Percentiles rank a stretch among this genome's conserved stretches.
phyloP scores from a whole-genome alignment of 1,140 invertebrate species.

The Aradophagus sp. region DNA sequence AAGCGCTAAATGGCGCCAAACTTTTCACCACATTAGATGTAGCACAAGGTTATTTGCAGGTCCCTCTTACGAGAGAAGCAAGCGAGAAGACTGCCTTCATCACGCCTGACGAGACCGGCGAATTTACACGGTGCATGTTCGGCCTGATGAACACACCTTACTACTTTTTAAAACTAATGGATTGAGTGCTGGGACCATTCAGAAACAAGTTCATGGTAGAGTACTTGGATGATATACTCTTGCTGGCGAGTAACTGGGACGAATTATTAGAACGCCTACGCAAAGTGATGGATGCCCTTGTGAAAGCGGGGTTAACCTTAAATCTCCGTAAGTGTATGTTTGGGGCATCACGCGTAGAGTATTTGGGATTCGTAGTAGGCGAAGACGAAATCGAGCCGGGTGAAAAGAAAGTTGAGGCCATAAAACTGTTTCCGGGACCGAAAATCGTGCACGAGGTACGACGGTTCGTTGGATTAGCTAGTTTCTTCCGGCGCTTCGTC shows the following conservation, averaged over 20 bases:
- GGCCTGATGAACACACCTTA: neutral
- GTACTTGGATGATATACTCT: neutral
- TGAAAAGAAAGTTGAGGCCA: constrained; percentile 33
- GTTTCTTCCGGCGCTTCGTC: too few relatives aligned
- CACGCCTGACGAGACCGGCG: neutral
- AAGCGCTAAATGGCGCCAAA: neutral
- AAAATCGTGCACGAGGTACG: constrained; percentile 58
- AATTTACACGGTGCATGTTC: neutral
- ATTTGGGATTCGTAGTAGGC: constrained; percentile 61
- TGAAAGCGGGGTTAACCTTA: constrained; percentile 57
- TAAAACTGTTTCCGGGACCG: constrained; percentile 55
- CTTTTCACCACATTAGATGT: neutral
- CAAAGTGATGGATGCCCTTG: constrained; percentile 7
- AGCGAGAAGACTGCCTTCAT: neutral
- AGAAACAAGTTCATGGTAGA: neutral
- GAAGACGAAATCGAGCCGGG: constrained; percentile 15
- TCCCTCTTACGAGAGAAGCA: neutral
- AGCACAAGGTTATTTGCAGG: neutral
- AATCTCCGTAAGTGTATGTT: constrained; percentile 62
- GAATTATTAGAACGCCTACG: neutral
- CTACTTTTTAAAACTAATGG: neutral
- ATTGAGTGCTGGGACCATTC: neutral
- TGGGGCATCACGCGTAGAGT: constrained; percentile 52
- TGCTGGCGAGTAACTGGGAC: neutral
- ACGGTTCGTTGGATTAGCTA: too few relatives aligned